phyloP scores from a whole-genome alignment of 2,888 invertebrate species.

The Carcina quercana region DNA sequence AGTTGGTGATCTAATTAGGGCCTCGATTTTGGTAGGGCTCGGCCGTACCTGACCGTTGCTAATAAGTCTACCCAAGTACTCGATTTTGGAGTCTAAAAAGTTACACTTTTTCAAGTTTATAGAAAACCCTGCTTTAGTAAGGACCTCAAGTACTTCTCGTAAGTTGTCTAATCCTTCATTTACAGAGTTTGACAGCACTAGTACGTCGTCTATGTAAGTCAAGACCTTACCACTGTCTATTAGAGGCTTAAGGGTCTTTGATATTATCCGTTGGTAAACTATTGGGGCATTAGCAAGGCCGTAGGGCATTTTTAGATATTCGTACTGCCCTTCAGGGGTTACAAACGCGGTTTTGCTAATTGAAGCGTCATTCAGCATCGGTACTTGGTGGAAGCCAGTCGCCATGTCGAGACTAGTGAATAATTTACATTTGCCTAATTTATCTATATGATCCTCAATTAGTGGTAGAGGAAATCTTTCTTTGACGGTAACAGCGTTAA shows the following conservation, averaged over 20 bases:
- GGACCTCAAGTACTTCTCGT: slow-evolving; percentile 1
- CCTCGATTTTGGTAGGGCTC: slow-evolving; percentile 1
- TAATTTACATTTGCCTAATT: not conserved
- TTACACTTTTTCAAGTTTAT: slow-evolving; percentile 4
- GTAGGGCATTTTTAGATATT: not conserved
- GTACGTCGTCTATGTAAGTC: slow-evolving; percentile 1
- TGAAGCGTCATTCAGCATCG: not conserved
- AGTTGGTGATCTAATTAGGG: not conserved
- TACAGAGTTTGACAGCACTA: not conserved
- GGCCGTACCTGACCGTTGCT: not conserved
- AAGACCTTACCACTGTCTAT: not conserved
- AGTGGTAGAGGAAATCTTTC: slow-evolving; percentile 3
- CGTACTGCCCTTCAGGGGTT: not conserved
- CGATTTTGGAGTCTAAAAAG: slow-evolving; percentile 1
- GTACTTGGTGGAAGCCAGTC: not conserved
- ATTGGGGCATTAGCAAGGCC: not conserved
- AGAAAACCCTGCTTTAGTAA: slow-evolving; percentile 3
- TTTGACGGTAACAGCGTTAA: slow-evolving; percentile 1
- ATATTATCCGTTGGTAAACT: not conserved
- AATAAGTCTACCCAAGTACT: slow-evolving; percentile 5
- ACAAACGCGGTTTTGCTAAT: not conserved
- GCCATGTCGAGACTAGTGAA: not conserved
- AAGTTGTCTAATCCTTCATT: slow-evolving; percentile 1
- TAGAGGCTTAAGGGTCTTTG: not conserved
- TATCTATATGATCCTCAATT: not conserved